phyloP scores from a whole-genome alignment of 2,113 vertebrate genomes.

The Pluvianellus socialis region DNA sequence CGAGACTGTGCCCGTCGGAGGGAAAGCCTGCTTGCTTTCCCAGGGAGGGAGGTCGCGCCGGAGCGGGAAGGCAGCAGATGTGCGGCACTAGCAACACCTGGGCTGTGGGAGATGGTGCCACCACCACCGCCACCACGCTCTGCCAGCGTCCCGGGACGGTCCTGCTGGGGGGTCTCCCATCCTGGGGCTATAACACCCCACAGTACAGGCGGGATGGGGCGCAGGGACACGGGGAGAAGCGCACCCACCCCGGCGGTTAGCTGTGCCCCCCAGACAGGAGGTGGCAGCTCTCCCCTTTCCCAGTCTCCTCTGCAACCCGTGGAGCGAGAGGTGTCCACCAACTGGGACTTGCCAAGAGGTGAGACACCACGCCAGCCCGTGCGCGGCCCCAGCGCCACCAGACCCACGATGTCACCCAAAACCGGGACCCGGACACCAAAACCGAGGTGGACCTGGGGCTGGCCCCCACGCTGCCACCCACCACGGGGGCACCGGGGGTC shows the following conservation, averaged over 20 bases:
- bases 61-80: neutral
- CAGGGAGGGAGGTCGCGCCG: neutral
- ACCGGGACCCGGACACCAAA: neutral
- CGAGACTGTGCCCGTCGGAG: neutral
- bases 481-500: rapidly evolving
- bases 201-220: neutral
- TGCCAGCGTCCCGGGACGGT: rapidly evolving
- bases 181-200: neutral
- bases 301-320: neutral
- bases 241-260: neutral
- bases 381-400: neutral
- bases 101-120: neutral
- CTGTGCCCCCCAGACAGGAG: neutral
- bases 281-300: neutral
- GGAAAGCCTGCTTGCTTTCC: slow-evolving; percentile 33
- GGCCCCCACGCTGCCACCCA: neutral
- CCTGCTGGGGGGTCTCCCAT: neutral
- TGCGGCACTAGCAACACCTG: neutral
- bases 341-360: neutral
- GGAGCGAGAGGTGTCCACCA: neutral
- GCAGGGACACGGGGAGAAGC: neutral
- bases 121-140: neutral
- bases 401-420: neutral
- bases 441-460: neutral
- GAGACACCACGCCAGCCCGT: neutral